phyloP scores from a whole-genome alignment of 2,888 invertebrate genomes.

The Hermodice carunculata region DNA sequence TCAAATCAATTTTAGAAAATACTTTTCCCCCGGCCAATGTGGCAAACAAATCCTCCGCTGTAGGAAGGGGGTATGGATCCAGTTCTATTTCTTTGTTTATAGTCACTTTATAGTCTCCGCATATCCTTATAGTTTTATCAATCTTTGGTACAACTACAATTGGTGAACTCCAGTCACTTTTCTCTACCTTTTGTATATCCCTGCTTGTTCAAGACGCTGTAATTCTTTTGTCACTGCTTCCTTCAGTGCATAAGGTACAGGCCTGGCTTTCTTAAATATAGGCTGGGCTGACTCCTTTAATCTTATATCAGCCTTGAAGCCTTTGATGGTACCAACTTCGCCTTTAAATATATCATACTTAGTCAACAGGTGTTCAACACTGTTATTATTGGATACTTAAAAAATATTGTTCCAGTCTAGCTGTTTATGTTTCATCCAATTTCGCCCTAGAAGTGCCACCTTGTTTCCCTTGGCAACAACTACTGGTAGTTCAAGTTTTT shows the following conservation, averaged over 20 bases:
- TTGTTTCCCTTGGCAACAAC: neutral
- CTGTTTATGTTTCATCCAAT: neutral
- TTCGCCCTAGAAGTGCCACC: neutral
- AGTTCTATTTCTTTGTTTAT: neutral
- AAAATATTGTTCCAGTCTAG: neutral
- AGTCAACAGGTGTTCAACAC: too few species aligned
- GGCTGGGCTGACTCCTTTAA: too few species aligned
- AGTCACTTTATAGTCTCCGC: neutral
- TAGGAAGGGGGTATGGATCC: neutral
- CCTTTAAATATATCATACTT: too few species aligned
- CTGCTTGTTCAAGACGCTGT: neutral
- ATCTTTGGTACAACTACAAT: too few species aligned
- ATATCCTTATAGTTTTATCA: too few species aligned
- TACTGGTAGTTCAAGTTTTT: neutral
- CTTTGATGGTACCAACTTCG: too few species aligned
- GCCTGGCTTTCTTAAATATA: too few species aligned
- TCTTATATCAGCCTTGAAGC: too few species aligned
- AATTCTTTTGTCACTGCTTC: neutral
- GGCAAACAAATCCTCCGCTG: neutral
- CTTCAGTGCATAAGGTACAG: slow-evolving; percentile 2
- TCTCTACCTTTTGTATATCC: too few species aligned
- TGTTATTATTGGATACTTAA: neutral
- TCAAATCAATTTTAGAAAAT: neutral
- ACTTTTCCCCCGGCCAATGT: neutral
- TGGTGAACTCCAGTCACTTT: too few species aligned